phyloP scores from a whole-genome alignment of 2,888 invertebrate species.

The Hipparchia semele region DNA sequence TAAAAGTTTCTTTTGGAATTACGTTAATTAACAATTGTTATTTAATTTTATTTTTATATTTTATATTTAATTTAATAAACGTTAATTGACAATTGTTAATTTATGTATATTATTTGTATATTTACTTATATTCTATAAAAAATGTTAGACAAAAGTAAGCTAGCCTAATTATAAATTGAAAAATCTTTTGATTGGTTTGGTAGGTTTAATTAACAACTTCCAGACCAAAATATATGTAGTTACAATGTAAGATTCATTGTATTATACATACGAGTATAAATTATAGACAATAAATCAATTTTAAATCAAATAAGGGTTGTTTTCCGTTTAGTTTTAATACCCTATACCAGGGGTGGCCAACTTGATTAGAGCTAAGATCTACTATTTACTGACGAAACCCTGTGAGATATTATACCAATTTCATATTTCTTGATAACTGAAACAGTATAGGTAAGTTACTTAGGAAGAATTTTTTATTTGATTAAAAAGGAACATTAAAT shows the following conservation, averaged over 20 bases:
- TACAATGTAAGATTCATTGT: conserved; percentile 21
- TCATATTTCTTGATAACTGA: too few relatives aligned
- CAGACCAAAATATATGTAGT: not conserved
- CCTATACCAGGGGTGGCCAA: too few relatives aligned
- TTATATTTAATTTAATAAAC: not conserved
- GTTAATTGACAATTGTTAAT: not conserved
- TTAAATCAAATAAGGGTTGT: not conserved
- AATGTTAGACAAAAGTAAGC: conserved; percentile 1
- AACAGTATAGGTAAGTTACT: too few relatives aligned
- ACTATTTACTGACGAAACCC: too few relatives aligned
- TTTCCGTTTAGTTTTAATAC: not conserved
- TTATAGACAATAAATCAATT: conserved; percentile 37
- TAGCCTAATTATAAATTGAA: conserved; percentile 1
- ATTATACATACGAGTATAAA: conserved; percentile 10
- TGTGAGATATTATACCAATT: too few relatives aligned
- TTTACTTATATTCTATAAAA: not conserved
- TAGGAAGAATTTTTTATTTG: too few relatives aligned
- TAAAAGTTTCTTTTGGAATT: too few relatives aligned
- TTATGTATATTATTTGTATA: not conserved
- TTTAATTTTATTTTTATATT: not conserved
- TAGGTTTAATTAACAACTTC: not conserved
- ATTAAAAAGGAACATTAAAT: too few relatives aligned
- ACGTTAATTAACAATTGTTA: not conserved
- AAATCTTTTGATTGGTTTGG: not conserved
- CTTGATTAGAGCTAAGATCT: too few relatives aligned